Base-by-base conservation (phyloP, 2,113 vertebrate genomes). In the Colinus virginianus region DNA sequence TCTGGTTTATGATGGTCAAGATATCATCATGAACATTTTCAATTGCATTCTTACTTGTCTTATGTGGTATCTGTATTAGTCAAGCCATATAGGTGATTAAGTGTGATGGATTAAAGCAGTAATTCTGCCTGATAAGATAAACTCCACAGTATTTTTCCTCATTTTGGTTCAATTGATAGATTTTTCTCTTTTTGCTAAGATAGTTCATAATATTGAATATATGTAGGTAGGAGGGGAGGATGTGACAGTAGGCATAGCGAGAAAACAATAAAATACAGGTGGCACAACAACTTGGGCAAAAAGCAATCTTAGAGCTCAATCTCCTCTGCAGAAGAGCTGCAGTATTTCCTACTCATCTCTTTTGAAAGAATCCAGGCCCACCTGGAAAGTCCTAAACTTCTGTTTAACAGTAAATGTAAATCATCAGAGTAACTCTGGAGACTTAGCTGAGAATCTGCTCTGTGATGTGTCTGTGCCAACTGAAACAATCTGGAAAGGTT, bases 161-260 rank as follows among this genome's bases (percentile, higher is more conserved):
- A 0, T 64, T 89, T 92, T 94, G 71, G 81, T 85, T 92, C 71
- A 78, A 81, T 70, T 32, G 23, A 32, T 53, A 61, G n/a, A 53
- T 74, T 88, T 95, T 84, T 4, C 66, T 53, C 84, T 53, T 88
- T 94, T 79, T 14, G 9, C 20, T 90, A 84, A 86, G n/a, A 70
- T 4, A 61, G 91, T 95, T 62, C 68, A 93, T 28, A 56, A 70
- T 85, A 40, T 17, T 58, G 21, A 42, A 16, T n/a, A 19, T 72
- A 91, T 8, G 4, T 85, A 72, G 5, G 42, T 53, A 45, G 40
- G 42, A 90, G 38, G 11, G 16, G 5, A 85, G 5, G 51, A 38
- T 61, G 30, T 53, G 77, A 72, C 59, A 75, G 70, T 22, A 70
- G 43, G 26, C 25, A 51, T 18, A 74, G 19, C 25, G 9, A 64